phyloP scores from a whole-genome alignment of 1,140 invertebrate species.

The Centruroides sculpturatus region DNA sequence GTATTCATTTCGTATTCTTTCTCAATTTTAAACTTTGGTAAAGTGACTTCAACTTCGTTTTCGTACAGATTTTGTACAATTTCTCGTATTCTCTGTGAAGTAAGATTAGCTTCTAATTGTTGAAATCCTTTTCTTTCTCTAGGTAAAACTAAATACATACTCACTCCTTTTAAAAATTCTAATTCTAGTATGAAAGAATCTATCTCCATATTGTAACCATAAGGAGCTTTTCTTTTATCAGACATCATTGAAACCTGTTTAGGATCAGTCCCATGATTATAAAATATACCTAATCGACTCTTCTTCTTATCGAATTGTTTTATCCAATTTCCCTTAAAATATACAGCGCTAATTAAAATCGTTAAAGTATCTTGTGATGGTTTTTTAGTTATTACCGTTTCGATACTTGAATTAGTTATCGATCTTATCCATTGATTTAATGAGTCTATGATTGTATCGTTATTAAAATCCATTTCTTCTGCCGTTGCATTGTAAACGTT shows the following conservation, averaged over 20 bases:
- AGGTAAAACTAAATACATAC: background rate
- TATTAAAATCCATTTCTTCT: too few relatives aligned
- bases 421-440: too few relatives aligned
- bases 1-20: background rate
- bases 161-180: background rate
- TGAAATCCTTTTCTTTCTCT: background rate
- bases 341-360: background rate
- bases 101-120: background rate
- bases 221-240: background rate
- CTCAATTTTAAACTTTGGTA: background rate
- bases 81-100: background rate
- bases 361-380: too few relatives aligned
- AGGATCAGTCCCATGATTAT: background rate
- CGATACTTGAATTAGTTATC: too few relatives aligned
- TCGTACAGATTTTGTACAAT: background rate
- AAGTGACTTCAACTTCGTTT: background rate
- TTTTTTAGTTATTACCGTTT: too few relatives aligned
- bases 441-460: too few relatives aligned
- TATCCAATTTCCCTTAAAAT: background rate
- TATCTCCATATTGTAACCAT: background rate
- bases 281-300: background rate
- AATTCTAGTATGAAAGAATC: background rate
- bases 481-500: too few relatives aligned
- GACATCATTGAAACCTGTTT: background rate
- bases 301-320: background rate